Base-by-base conservation (phyloP, 2,888 invertebrate genomes). In the Idaea straminata region DNA sequence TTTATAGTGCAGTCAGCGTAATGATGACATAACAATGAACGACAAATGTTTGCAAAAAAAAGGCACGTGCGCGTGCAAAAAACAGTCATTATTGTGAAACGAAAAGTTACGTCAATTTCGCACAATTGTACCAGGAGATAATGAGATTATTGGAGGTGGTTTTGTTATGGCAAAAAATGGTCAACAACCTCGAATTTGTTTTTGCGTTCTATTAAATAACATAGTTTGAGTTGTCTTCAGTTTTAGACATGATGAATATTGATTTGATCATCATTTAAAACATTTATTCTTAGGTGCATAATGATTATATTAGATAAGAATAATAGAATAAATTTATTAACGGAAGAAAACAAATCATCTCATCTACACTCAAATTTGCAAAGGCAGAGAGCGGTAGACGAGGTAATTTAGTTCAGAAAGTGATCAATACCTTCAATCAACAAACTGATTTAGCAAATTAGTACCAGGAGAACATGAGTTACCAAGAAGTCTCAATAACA, bases 21-120 rank as follows among this genome's bases (percentile, higher is more conserved):
- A 88, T 89, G 82, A 90, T 86, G 83, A 83, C 83, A 86, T 83
- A 85, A 91, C 88, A 91, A 92, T 86, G 83, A 84, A 77, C 47
- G 7, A 47, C 13, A 77, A 79, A 81, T 81, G 79, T 78, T 81
- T 76, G 74, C 75, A 71, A 73, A 73, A 47, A n/a, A 71, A 71
- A 66, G 84, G 85, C 89, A 83, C 89, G 91, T 87, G 91, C 86
- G 77, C 75, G 65, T 77, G 81, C 83, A 85, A 86, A 88, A 87
- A 87, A 85, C 77, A 68, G 72, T 73, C 76, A 78, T 80, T 83
- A 75, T 82, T 81, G 83, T 81, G 77, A 82, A 82, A 80, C 82
- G 81, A 82, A 79, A 83, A 86, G 86, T 90, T 91, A 88, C 90
- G 88, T 87, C 87, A 87, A 87, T 85, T 92, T 92, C 91, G 92